These are phyloP conservation scores for Cordilura impudica DNA, from an alignment of 2,888 invertebrate genomes.

Conservation along the genomic window DNA sequence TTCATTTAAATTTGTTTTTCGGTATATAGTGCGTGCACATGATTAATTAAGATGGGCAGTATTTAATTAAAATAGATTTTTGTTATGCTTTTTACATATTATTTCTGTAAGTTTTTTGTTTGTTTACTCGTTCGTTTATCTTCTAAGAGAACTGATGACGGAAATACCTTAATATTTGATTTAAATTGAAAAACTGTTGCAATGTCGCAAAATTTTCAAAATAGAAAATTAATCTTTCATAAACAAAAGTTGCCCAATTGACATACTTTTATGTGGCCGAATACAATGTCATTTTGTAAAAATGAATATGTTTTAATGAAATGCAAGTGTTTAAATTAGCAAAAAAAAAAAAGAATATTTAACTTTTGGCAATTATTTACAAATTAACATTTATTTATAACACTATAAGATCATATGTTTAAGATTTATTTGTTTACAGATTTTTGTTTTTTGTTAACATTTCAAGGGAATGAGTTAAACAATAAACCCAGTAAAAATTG, in stretches of 20 bases:
- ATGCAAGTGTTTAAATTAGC: slow-evolving; percentile 32
- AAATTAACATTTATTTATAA: slow-evolving; percentile 51
- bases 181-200: not conserved
- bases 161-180: slow-evolving; percentile 56
- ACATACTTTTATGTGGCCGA: slow-evolving; percentile 31
- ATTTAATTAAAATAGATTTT: slow-evolving; percentile 47
- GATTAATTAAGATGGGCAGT: slow-evolving; percentile 49
- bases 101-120: not conserved
- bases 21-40: slow-evolving; percentile 43
- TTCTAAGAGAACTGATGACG: slow-evolving; percentile 47
- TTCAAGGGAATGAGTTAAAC: too few species aligned
- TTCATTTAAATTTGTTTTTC: slow-evolving; percentile 20
- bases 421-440: not conserved
- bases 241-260: slow-evolving; percentile 47
- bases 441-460: not conserved
- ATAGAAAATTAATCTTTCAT: not conserved
- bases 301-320: slow-evolving; percentile 18
- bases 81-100: not conserved
- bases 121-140: not conserved
- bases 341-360: not conserved
- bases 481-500: too few species aligned
- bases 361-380: slow-evolving; percentile 41
- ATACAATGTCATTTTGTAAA: slow-evolving; percentile 38
- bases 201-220: not conserved
- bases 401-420: not conserved